A percentile compares a stretch with the other conserved stretches of the same genome.
Conservation (phyloP, 2,113 vertebrate species). For the Malurus alboscapulatus region DNA sequence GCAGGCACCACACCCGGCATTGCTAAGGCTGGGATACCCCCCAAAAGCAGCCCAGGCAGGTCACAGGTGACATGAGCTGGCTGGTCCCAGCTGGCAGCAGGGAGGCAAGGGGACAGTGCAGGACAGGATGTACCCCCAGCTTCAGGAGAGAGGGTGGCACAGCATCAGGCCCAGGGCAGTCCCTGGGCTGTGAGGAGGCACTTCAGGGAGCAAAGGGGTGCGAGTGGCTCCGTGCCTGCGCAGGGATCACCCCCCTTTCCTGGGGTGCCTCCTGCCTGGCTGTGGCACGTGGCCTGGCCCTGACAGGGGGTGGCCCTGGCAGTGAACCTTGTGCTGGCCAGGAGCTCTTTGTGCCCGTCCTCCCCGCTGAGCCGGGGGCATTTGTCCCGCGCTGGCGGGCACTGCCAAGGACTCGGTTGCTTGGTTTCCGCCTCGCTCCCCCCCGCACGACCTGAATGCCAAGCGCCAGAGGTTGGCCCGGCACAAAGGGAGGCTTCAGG, state of each 20-base stretch:
- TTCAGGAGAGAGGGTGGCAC: neutral
- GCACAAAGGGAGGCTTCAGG: constrained; percentile 52
- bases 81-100: neutral
- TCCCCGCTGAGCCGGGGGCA: neutral
- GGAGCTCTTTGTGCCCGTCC: constrained; percentile 29
- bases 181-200: neutral
- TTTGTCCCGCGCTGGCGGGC: neutral
- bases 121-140: neutral
- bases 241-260: neutral
- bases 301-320: neutral
- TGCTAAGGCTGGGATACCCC: neutral
- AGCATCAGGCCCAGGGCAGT: fast-evolving
- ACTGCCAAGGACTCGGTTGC: constrained; percentile 63
- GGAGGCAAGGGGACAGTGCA: neutral
- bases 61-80: neutral
- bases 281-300: neutral
- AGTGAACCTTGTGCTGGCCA: neutral
- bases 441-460: constrained; percentile 48
- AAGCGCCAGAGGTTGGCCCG: constrained; percentile 30
- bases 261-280: neutral
- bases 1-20: neutral
- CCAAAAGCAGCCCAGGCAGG: neutral
- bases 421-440: constrained; percentile 48
- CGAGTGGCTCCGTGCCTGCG: fast-evolving
- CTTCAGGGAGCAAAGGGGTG: neutral